Base-by-base conservation (phyloP, 92 coral and sea anemone species). In the Heteractis magnifica region DNA sequence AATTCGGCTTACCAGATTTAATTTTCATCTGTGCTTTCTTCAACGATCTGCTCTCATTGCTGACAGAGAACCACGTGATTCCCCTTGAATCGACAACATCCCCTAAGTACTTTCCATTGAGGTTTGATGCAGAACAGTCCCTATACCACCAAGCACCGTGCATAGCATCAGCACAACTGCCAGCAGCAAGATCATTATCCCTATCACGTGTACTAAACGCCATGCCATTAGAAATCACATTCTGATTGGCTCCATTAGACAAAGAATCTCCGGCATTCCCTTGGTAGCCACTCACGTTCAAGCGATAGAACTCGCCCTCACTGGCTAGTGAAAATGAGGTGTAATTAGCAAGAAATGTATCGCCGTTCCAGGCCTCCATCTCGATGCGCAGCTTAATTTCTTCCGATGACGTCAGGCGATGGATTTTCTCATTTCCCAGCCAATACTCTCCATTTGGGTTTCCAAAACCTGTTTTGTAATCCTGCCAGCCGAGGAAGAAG, bases 231-330 rank as follows among this genome's bases (percentile, higher is more conserved):
- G 23, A 19, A 1, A 20, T 10, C 10, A 52, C 53, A 49, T 16
- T 49, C 55, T 49, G 23, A 75, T 75, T 75, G 56, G 56, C 21
- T 52, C 41, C 79, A 75, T 49, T 21, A 0, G 81, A 78, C 52
- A 88, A 51, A 53, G 88, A 78, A 65, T 88, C 88, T 44, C 81
- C 82, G 26, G 88, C 88, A 71, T 23, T 84, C 15, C 91, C 91
- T 9, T 82, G 62, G 71, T 82, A 83, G 6, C 79, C 71, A 52
- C 79, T 87, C 21, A 83, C 80, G 26, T 44, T 76, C 50, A 83
- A 75, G 44, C 48, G 10, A 48, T 83, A 87, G 0, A 77, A 76
- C 8, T 16, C 18, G 55, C 75, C 13, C 87, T 87, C 90, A 58
- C 20, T 64, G 48, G 79, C 71, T 18, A 77, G 68, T 11, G 58